Conservation (phyloP, 2,113 vertebrate genomes). For the Campylomormyrus tamandua region DNA sequence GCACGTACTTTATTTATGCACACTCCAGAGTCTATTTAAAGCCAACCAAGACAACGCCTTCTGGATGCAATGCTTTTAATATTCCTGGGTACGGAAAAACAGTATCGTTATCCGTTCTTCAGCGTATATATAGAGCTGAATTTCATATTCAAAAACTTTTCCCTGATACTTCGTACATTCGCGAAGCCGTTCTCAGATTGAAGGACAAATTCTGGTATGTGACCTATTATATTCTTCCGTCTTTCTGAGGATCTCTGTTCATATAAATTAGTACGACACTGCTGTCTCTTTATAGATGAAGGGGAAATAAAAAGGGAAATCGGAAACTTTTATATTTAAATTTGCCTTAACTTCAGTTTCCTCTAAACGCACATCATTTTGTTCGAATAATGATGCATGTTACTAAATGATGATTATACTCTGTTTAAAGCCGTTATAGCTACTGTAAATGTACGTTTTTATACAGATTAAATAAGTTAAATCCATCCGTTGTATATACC, state of each 20-base stretch:
- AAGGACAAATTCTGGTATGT: conserved; percentile 7
- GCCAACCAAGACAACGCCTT: background rate
- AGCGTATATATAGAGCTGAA: background rate
- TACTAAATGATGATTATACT: background rate
- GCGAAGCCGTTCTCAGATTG: background rate
- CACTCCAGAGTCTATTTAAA: background rate
- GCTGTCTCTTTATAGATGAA: background rate
- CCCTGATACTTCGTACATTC: background rate
- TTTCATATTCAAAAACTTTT: background rate
- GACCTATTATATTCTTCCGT: background rate
- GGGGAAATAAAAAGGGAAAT: background rate
- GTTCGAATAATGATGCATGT: background rate
- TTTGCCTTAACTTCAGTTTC: background rate
- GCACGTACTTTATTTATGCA: background rate
- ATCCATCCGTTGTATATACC: background rate
- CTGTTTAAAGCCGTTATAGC: background rate
- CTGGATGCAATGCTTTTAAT: background rate
- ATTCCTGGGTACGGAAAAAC: background rate
- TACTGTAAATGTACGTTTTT: background rate
- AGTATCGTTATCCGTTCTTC: background rate
- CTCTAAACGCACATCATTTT: background rate
- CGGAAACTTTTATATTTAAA: background rate
- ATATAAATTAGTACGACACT: background rate
- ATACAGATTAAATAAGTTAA: background rate
- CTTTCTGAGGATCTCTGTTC: background rate